Evolutionary conservation across 2,888 invertebrate genomes (phyloP).

Genomic region (Venusia cambrica): DNA sequence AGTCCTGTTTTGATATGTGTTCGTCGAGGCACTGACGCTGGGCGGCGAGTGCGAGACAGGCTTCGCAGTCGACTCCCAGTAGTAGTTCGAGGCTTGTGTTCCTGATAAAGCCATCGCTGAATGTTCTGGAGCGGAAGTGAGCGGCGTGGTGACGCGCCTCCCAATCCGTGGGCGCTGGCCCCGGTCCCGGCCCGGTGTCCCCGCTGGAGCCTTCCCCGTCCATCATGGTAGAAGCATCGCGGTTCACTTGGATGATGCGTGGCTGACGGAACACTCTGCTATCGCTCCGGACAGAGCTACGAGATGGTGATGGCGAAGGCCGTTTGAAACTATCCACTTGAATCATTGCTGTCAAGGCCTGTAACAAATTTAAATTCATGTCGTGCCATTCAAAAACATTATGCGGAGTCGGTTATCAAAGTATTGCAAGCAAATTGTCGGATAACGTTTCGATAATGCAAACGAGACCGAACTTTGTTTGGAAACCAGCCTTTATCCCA

Average conservation of each 20-base stretch:
- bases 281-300: constrained; percentile 70
- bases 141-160: constrained; percentile 56
- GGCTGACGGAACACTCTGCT: constrained; percentile 69
- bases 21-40: constrained; percentile 64
- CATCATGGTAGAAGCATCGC: constrained; percentile 76
- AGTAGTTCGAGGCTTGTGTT: constrained; percentile 75
- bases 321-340: constrained; percentile 70
- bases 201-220: constrained; percentile 52
- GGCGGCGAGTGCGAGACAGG: constrained; percentile 70
- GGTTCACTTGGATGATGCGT: constrained; percentile 73
- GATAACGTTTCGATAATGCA: constrained; percentile 24
- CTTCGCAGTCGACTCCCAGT: constrained; percentile 76
- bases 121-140: constrained; percentile 72
- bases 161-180: constrained; percentile 43
- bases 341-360: constrained; percentile 44
- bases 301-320: constrained; percentile 73
- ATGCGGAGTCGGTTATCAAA: not conserved
- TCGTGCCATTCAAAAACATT: not conserved
- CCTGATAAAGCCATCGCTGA: constrained; percentile 75
- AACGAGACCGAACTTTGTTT: constrained; percentile 26
- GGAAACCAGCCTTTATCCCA: constrained; percentile 27
- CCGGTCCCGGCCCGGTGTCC: constrained; percentile 29
- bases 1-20: constrained; percentile 64
- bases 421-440: constrained; percentile 13
- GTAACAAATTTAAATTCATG: constrained; percentile 13